Conservation (phyloP, 37 sponge, comb jelly and placozoan genomes). For the Halisarca cf. caerulea region DNA sequence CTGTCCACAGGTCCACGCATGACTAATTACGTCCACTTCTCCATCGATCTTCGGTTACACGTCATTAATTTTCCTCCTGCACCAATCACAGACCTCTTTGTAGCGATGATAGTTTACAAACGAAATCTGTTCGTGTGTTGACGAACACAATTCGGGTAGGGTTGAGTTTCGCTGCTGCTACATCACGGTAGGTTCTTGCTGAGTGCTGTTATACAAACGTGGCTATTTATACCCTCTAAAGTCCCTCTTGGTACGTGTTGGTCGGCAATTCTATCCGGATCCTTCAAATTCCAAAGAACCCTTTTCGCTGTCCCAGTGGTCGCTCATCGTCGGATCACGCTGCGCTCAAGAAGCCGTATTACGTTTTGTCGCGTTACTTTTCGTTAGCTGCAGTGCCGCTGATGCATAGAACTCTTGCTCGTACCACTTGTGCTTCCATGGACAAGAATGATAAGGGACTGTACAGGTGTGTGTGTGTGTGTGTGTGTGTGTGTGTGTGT, state of each 20-base stretch:
- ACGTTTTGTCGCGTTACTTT: no score
- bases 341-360: no score
- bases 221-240: neutral
- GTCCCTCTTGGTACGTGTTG: neutral
- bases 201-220: neutral
- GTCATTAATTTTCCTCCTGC: no score
- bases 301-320: conserved; percentile 1
- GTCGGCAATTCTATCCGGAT: conserved; percentile 20
- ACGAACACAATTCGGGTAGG: neutral
- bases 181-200: neutral
- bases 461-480: neutral
- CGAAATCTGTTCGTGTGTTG: neutral
- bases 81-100: neutral
- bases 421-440: no score
- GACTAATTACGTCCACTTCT: no score
- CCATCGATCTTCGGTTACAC: no score
- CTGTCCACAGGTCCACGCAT: no score
- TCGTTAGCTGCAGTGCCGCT: no score
- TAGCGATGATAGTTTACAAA: neutral
- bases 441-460: no score
- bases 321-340: no score
- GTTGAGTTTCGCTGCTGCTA: conserved; percentile 3
- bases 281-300: neutral
- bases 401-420: no score
- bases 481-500: neutral